Conservation (phyloP, 2,113 vertebrate species). For the Ivindomyrus marchei region DNA sequence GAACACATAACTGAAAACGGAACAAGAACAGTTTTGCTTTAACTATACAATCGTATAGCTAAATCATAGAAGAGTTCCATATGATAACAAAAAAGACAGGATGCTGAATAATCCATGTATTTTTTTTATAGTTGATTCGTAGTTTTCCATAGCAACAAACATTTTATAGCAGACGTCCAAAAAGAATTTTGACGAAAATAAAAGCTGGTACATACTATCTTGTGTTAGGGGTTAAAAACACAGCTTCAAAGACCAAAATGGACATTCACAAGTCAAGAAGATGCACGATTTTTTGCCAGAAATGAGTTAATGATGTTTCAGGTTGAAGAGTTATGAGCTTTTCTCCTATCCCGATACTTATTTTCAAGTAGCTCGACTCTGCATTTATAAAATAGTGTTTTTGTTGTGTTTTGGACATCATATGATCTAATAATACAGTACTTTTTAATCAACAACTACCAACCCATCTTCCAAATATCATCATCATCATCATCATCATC, state of each 20-base stretch:
- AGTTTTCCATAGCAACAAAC: not conserved
- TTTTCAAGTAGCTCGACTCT: not conserved
- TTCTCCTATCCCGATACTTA: not conserved
- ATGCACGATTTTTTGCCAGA: not conserved
- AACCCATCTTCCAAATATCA: not conserved
- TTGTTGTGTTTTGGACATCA: not conserved
- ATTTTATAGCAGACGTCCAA: not conserved
- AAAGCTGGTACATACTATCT: not conserved
- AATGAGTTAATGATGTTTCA: not conserved
- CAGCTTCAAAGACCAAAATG: not conserved
- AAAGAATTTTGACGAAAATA: not conserved
- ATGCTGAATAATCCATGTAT: not conserved
- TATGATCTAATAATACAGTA: not conserved
- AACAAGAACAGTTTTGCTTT: not conserved
- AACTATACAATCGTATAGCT: not conserved
- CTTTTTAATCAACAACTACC: not conserved
- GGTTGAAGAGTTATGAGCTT: not conserved
- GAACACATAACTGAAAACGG: not conserved
- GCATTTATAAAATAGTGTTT: not conserved
- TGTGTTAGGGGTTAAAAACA: not conserved
- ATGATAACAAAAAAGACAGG: not conserved
- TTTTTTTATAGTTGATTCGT: not conserved
- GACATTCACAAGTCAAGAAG: not conserved
- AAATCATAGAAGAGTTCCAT: not conserved
- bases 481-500: not conserved